Percentiles rank a stretch among this genome's conserved stretches.
Evolutionary conservation across 2,113 vertebrate species (phyloP).

Genomic region (Cyanistes caeruleus): DNA sequence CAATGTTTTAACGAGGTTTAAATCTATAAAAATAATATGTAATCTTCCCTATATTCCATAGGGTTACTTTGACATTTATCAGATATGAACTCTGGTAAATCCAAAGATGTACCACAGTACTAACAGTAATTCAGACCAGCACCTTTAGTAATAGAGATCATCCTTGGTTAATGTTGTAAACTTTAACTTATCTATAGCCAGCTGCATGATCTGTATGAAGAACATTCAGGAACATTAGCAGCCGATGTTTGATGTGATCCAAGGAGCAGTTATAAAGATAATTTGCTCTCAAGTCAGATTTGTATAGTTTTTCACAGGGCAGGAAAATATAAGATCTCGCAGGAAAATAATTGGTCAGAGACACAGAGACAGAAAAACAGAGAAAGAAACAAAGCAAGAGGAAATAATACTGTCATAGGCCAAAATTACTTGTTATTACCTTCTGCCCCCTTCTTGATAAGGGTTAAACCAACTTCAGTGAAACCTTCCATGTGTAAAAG

Average conservation of each 20-base stretch:
- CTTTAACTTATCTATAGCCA: neutral
- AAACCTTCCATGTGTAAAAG: neutral
- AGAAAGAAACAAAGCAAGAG: neutral
- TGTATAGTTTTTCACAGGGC: neutral
- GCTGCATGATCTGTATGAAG: neutral
- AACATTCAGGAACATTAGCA: neutral
- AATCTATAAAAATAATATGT: neutral
- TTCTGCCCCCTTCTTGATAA: neutral
- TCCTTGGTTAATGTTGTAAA: neutral
- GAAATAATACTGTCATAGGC: neutral
- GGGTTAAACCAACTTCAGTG: conserved; percentile 1
- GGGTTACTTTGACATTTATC: neutral
- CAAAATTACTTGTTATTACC: neutral
- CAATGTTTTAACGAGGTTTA: neutral
- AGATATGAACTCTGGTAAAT: neutral
- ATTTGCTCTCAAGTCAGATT: conserved; percentile 5
- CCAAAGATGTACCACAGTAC: neutral
- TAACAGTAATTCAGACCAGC: neutral
- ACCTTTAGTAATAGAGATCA: neutral
- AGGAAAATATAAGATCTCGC: neutral
- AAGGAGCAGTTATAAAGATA: conserved; percentile 19
- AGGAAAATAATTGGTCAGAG: neutral
- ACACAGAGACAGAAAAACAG: neutral
- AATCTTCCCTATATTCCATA: neutral
- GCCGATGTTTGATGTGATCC: neutral